These are phyloP conservation scores for Lutraria lutraria DNA, from an alignment of 2,888 invertebrate species.

Conservation along the genomic window DNA sequence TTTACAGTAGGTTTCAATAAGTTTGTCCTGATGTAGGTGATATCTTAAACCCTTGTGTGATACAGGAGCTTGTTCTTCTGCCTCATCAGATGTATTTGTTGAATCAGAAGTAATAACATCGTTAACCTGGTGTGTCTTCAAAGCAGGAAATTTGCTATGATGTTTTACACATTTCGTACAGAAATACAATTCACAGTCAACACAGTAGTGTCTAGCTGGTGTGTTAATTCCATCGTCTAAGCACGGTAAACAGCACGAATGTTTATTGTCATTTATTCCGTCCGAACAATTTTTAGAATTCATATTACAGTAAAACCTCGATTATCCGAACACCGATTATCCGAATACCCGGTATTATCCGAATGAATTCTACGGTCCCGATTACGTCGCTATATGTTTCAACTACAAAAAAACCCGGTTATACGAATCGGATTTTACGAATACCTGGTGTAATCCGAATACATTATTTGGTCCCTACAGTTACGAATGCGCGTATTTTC, in stretches of 20 bases:
- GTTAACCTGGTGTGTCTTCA: not conserved
- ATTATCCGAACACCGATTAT: no score
- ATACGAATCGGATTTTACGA: no score
- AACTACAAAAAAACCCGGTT: no score
- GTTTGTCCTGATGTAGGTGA: constrained; percentile 11
- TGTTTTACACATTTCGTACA: not conserved
- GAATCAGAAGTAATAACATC: not conserved
- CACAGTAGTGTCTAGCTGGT: not conserved
- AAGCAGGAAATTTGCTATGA: not conserved
- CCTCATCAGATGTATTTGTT: not conserved
- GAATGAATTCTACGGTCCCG: no score
- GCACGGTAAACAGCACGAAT: not conserved
- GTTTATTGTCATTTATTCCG: not conserved
- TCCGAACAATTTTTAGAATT: not conserved
- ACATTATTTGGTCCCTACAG: no score
- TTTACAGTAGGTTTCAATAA: constrained; percentile 30
- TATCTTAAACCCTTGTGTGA: not conserved
- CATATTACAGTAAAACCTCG: no score
- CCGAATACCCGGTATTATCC: no score
- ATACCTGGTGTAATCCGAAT: no score
- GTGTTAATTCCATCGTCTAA: not conserved
- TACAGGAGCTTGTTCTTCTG: not conserved
- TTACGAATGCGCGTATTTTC: no score
- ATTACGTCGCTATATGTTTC: no score
- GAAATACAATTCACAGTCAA: not conserved